A percentile compares a stretch with the other conserved stretches of the same genome.
Evolutionary conservation across 2,113 vertebrate species (phyloP).

Genomic region (Prochilodus magdalenae): DNA sequence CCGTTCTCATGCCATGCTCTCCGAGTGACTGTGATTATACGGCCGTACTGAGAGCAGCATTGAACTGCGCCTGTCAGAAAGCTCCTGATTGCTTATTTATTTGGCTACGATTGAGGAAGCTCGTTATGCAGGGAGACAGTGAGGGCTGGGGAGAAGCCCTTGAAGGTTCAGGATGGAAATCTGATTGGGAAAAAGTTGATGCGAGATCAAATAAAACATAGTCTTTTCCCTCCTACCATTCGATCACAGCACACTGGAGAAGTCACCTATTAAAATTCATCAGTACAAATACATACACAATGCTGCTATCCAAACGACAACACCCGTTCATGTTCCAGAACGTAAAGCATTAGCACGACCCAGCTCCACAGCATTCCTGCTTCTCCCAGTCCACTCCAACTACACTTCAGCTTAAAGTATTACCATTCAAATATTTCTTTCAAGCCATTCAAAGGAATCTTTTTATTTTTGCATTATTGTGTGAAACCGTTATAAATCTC

Average conservation of each 20-base stretch:
- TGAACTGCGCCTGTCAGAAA: slow-evolving; percentile 1
- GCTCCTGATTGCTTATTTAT: slow-evolving; percentile 1
- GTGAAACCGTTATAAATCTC: background rate
- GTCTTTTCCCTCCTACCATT: background rate
- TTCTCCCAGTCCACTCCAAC: no score
- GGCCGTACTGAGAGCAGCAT: background rate
- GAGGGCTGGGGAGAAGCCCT: background rate
- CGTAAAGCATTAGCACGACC: no score
- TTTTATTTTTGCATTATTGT: background rate
- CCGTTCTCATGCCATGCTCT: slow-evolving; percentile 53
- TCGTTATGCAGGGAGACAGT: slow-evolving; percentile 16
- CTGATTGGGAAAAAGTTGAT: slow-evolving; percentile 9
- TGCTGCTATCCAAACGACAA: no score
- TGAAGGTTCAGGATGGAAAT: slow-evolving; percentile 4
- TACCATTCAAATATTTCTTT: no score
- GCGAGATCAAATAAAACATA: slow-evolving; percentile 23
- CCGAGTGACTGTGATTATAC: slow-evolving; percentile 36
- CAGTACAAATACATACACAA: background rate
- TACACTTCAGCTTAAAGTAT: no score
- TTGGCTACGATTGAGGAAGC: slow-evolving; percentile 16
- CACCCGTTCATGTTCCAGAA: no score
- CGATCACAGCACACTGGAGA: background rate
- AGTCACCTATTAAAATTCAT: background rate
- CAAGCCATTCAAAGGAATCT: no score
- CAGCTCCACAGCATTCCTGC: no score